These are phyloP conservation scores for Diabrotica undecimpunctata DNA, from an alignment of 1,140 invertebrate genomes.

Conservation along the genomic window DNA sequence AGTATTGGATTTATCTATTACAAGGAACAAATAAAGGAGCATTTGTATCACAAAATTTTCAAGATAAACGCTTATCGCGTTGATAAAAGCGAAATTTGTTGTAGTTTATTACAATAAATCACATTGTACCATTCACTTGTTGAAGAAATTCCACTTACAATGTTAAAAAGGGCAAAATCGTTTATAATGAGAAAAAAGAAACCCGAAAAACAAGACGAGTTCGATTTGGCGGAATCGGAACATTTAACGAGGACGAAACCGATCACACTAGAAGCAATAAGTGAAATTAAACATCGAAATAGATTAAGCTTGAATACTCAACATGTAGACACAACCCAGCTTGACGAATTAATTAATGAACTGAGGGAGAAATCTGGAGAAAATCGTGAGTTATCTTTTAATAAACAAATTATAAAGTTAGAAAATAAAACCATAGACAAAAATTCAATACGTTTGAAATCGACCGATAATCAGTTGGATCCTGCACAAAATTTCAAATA, in stretches of 20 bases:
- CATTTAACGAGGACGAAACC: slow-evolving; percentile 17
- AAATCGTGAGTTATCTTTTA: not conserved
- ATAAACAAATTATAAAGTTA: too few relatives aligned
- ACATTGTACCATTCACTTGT: too few relatives aligned
- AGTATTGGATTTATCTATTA: slow-evolving; percentile 1
- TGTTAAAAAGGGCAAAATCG: slow-evolving; percentile 34
- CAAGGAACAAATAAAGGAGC: slow-evolving; percentile 4
- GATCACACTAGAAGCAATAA: slow-evolving; percentile 8
- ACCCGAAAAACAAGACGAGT: slow-evolving; percentile 1
- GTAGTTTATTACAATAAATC: not conserved
- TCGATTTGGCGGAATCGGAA: slow-evolving; percentile 20
- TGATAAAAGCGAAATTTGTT: slow-evolving; percentile 3
- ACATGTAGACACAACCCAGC: not conserved
- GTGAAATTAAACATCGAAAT: not conserved
- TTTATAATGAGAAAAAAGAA: slow-evolving; percentile 23
- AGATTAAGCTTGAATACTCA: not conserved
- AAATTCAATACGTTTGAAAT: too few relatives aligned
- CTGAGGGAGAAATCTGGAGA: not conserved
- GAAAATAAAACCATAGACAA: too few relatives aligned
- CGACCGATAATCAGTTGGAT: too few relatives aligned
- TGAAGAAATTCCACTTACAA: not conserved
- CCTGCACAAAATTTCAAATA: too few relatives aligned
- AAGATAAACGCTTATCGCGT: slow-evolving; percentile 11
- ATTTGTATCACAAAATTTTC: not conserved
- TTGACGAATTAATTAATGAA: not conserved